Percentiles rank a stretch among this genome's conserved stretches.
phyloP scores from a whole-genome alignment of 2,113 vertebrate genomes.

The Passer montanus region DNA sequence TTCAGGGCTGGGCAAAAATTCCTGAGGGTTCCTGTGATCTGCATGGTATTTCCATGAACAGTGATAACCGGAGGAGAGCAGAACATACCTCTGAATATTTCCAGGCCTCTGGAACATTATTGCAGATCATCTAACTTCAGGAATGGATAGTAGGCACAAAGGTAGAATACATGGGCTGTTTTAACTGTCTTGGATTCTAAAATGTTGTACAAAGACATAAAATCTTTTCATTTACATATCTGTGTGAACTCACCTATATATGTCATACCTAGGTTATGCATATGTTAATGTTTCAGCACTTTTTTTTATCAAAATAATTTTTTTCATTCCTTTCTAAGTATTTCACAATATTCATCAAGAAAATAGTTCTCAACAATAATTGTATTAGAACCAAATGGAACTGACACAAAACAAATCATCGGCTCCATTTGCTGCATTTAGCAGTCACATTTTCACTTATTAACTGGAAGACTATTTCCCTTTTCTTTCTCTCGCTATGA shows the following conservation, averaged over 20 bases:
- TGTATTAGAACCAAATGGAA: background rate
- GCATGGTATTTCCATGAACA: background rate
- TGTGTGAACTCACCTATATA: background rate
- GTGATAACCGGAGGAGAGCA: background rate
- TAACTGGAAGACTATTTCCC: background rate
- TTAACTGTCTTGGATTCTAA: background rate
- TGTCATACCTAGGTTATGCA: background rate
- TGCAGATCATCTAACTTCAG: background rate
- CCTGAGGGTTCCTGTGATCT: background rate
- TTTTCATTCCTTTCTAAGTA: background rate
- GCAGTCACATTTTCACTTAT: background rate
- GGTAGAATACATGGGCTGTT: background rate
- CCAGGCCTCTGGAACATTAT: background rate
- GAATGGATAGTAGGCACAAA: background rate
- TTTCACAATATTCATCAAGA: background rate
- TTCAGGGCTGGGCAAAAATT: background rate
- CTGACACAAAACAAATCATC: background rate
- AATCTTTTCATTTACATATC: accelerated
- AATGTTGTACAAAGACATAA: background rate
- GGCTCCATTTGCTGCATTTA: background rate
- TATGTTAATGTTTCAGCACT: background rate
- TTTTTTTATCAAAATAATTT: background rate
- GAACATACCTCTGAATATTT: background rate
- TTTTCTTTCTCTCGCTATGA: background rate
- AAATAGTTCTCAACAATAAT: background rate